Evolutionary conservation across 1,140 invertebrate species (phyloP).

Genomic region (Drosophila yakuba): DNA sequence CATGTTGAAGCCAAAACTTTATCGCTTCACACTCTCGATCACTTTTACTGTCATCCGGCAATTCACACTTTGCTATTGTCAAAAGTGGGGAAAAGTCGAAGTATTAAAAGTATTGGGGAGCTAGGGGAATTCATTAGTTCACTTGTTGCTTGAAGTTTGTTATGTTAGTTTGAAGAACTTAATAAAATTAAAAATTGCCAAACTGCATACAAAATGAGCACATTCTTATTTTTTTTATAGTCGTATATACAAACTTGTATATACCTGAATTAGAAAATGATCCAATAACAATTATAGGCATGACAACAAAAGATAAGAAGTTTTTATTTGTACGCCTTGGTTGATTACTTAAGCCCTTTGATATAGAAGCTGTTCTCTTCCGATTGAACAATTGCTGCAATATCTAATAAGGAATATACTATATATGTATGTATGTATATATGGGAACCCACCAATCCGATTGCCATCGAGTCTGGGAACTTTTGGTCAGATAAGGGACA

Average conservation of each 20-base stretch:
- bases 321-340: background rate
- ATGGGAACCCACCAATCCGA: background rate
- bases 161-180: background rate
- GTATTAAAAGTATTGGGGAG: conserved; percentile 6
- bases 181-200: background rate
- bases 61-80: conserved; percentile 58
- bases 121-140: background rate
- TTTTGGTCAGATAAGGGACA: conserved; percentile 10
- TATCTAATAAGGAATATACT: background rate
- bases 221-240: too few relatives aligned
- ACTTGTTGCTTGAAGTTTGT: background rate
- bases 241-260: background rate
- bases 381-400: background rate
- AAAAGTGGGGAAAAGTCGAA: conserved; percentile 12
- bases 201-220: too few relatives aligned
- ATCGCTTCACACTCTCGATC: conserved; percentile 54
- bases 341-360: background rate
- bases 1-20: conserved; percentile 9
- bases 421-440: background rate
- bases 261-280: background rate
- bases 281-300: background rate
- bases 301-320: background rate
- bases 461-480: background rate
- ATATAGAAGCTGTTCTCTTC: background rate
- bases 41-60: conserved; percentile 68